Percentiles rank a stretch among this genome's conserved stretches.
Conservation (phyloP, 2,888 invertebrate genomes). For the Alsophila aescularia region DNA sequence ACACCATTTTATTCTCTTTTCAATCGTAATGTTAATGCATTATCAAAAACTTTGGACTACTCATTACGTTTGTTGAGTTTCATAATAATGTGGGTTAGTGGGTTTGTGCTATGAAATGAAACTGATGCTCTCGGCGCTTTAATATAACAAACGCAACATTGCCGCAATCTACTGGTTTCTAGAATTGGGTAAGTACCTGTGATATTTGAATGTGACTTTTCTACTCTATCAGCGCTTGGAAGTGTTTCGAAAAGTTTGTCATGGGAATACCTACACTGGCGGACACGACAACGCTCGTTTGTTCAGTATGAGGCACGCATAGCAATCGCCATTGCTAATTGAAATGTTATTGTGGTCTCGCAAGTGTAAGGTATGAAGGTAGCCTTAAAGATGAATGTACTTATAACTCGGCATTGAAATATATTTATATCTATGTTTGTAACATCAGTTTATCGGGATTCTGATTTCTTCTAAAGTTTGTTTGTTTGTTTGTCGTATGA, state of each 20-base stretch:
- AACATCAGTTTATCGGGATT: too few species aligned
- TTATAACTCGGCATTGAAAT: too few species aligned
- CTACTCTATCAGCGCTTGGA: constrained; percentile 14
- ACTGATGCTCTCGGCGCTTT: constrained; percentile 31
- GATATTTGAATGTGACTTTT: constrained; percentile 23
- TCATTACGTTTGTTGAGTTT: constrained; percentile 22
- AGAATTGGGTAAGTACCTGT: constrained; percentile 22
- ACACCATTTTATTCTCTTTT: too few species aligned
- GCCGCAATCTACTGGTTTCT: constrained; percentile 28
- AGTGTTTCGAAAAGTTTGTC: constrained; percentile 17
- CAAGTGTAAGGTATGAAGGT: constrained; percentile 4
- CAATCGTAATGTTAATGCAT: too few species aligned
- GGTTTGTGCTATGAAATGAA: constrained; percentile 30
- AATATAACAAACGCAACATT: constrained; percentile 30
- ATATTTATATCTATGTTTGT: too few species aligned
- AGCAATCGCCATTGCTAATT: constrained; percentile 14
- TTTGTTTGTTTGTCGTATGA: too few species aligned
- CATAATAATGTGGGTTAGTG: constrained; percentile 32
- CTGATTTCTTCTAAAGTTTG: too few species aligned
- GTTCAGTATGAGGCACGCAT: constrained; percentile 10
- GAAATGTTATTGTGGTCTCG: constrained; percentile 8
- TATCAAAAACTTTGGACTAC: constrained; percentile 3
- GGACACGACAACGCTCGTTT: neutral
- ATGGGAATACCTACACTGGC: neutral
- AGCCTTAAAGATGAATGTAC: neutral